Evolutionary conservation across 2,113 vertebrate species (phyloP).

Genomic region (Dasyurus viverrinus): DNA sequence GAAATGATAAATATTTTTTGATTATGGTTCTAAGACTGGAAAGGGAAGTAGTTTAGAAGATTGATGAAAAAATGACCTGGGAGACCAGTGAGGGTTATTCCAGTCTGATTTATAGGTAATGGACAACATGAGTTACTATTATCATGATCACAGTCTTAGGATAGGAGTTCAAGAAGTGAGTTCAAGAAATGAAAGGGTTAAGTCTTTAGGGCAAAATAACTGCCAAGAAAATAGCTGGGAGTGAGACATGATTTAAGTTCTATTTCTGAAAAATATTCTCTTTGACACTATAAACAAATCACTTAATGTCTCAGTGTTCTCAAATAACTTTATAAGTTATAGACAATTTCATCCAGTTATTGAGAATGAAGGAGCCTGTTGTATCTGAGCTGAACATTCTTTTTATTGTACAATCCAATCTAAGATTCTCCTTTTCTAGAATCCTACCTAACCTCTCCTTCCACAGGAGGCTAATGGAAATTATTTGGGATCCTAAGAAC

Average conservation of each 20-base stretch:
- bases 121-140: not conserved
- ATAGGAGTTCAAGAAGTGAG: too few relatives aligned
- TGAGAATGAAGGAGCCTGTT: not conserved
- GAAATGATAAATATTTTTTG: not conserved
- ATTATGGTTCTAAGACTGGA: not conserved
- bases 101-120: not conserved
- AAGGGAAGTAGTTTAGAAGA: not conserved
- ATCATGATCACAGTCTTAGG: not conserved
- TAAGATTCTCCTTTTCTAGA: not conserved
- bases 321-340: not conserved
- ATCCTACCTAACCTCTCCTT: not conserved
- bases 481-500: not conserved
- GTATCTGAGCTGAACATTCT: not conserved
- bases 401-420: slow-evolving; percentile 1
- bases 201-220: too few relatives aligned
- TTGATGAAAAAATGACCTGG: not conserved
- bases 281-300: not conserved
- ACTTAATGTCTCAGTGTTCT: not conserved
- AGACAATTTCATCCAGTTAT: not conserved
- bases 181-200: too few relatives aligned
- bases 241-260: not conserved
- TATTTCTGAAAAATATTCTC: not conserved
- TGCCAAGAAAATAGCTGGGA: not conserved
- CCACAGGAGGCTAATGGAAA: not conserved
- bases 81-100: not conserved